Conservation (phyloP, 2,888 invertebrate genomes). For the Tetragonisca angustula region DNA sequence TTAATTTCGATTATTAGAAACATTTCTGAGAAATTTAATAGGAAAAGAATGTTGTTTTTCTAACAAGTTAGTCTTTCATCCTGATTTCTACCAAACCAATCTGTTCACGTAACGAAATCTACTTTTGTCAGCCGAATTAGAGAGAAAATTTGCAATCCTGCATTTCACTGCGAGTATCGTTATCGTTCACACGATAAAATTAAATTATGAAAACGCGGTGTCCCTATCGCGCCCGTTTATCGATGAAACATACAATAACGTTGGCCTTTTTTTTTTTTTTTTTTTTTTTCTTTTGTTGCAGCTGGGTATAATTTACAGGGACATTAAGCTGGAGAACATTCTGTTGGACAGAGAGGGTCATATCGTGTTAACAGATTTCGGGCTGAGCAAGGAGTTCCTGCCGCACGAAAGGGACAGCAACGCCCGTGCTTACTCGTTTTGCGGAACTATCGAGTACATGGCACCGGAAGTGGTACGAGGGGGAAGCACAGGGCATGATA, state of each 20-base stretch:
- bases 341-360: conserved; percentile 97
- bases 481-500: conserved; percentile 96
- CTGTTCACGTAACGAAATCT: not conserved
- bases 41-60: too few relatives aligned
- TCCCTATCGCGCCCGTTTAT: not conserved
- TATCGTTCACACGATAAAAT: not conserved
- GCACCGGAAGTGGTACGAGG: conserved; percentile 93
- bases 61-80: not conserved
- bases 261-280: conserved; percentile 18
- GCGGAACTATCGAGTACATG: conserved; percentile 99
- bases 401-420: conserved; percentile 88
- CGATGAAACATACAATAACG: not conserved
- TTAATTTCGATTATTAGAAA: too few relatives aligned
- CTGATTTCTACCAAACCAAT: not conserved
- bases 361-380: conserved; percentile 98
- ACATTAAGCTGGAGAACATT: conserved; percentile 99
- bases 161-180: not conserved
- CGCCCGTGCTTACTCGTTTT: conserved; percentile 97
- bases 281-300: conserved; percentile 84
- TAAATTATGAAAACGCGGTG: conserved; percentile 15
- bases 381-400: conserved; percentile 97
- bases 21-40: too few relatives aligned
- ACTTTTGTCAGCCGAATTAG: not conserved
- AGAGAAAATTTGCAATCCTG: not conserved
- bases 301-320: conserved; percentile 98